Base-by-base conservation (phyloP, 2,888 invertebrate species). In the Tridacna crocea region DNA sequence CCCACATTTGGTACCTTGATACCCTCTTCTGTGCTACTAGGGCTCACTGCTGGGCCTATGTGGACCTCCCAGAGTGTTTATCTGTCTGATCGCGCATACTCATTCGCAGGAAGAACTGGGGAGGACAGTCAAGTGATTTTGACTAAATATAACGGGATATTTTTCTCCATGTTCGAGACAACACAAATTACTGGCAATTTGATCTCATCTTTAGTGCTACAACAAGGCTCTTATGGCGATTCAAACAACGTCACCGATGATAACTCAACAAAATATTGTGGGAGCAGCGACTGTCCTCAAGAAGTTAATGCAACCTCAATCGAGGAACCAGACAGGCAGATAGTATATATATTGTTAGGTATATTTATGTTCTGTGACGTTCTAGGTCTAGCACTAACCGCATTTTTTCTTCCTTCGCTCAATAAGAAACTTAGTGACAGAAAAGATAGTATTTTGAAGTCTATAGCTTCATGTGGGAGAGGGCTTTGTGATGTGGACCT, bases 11-110 rank as follows among this genome's bases (percentile, higher is more conserved):
- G 79, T 4, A 91, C 91, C 2, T 79, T 93, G 61, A 82, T 93
- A 13, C 92, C 93, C 1, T 87, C 92, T 0, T 91, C 93, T 0
- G 76, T 93, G 3, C 72, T 93, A 15, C 81, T 93, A 22, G 93
- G 93, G 19, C 61, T 89, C 11, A 84, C 91, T 13, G 88, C 90
- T 1, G 93, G 92, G 11, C 92, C 92, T 13, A 81, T 93, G 79
- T 93, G 93, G 93, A 92, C 91, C 0, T 90, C 92, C 0, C 92
- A 93, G 88, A 88, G 91, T 27, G 89, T 92, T n/a, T 93, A 93
- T 83, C 86, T 93, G 26, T 88, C 93, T 0, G 89, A 91, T 24
- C 87, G 90, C 24, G 92, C 93, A 26, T 87, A 84, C 80, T 90
- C 91, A 10, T 89, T 90, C 77, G 89, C 93, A 11, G 87, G 88